A percentile compares a stretch with the other conserved stretches of the same genome.
phyloP scores from a whole-genome alignment of 2,888 invertebrate genomes.

The Ormyrus labotus region DNA sequence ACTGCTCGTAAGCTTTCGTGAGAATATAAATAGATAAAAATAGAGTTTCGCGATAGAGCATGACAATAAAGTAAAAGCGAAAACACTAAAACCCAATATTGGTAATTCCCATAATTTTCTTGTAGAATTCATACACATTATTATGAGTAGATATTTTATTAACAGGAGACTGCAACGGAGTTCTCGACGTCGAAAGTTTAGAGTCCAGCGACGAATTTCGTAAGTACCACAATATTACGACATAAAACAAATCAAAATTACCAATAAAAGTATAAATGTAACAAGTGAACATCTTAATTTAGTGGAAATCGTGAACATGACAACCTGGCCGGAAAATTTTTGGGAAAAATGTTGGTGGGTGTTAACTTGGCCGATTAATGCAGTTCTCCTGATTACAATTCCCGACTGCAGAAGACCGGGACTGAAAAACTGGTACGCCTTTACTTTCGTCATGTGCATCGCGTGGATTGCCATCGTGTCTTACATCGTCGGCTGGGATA shows the following conservation, averaged over 20 bases:
- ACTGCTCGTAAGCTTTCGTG: no score
- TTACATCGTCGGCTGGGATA: slow-evolving; percentile 91
- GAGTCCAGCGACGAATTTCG: slow-evolving; percentile 61
- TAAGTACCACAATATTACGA: slow-evolving; percentile 10
- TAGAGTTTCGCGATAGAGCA: no score
- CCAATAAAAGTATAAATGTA: slow-evolving; percentile 38
- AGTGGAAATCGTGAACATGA: slow-evolving; percentile 76
- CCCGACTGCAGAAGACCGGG: slow-evolving; percentile 85
- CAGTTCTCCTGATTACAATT: slow-evolving; percentile 84
- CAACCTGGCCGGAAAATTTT: slow-evolving; percentile 78
- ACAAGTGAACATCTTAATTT: background rate
- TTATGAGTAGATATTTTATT: background rate
- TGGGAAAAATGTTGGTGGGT: slow-evolving; percentile 80
- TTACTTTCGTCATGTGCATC: slow-evolving; percentile 88
- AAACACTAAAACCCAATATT: no score
- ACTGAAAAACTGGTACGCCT: slow-evolving; percentile 77
- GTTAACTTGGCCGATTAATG: slow-evolving; percentile 85
- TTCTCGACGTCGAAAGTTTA: slow-evolving; percentile 59
- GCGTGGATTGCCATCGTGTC: slow-evolving; percentile 89
- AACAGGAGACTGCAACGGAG: slow-evolving; percentile 47
- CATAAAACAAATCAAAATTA: slow-evolving; percentile 43
- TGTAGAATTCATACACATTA: no score
- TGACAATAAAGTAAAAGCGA: no score
- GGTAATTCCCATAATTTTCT: no score
- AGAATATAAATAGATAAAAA: no score